Percentiles rank a stretch among this genome's conserved stretches.
Conservation (phyloP, 2,888 invertebrate species). For the Lasioglossum marginatum region DNA sequence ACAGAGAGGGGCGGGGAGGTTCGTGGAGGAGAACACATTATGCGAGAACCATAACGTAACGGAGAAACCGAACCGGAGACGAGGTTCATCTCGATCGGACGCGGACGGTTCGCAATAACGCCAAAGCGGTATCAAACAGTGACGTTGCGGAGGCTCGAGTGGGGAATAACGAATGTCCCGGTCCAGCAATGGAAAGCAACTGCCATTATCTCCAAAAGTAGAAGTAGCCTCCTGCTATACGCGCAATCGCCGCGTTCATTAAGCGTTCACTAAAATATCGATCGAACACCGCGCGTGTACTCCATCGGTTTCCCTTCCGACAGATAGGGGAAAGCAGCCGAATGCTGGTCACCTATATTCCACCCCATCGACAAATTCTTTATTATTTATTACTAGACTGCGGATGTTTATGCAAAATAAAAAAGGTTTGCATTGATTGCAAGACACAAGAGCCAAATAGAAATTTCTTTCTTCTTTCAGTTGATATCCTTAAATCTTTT, state of each 20-base stretch:
- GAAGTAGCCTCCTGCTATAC: conserved; percentile 59
- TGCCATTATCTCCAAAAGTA: conserved; percentile 75
- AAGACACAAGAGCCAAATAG: too few species aligned
- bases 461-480: too few species aligned
- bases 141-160: conserved; percentile 48
- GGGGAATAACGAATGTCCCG: conserved; percentile 67
- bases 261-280: conserved; percentile 68
- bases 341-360: neutral
- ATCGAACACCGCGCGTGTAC: conserved; percentile 48
- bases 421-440: too few species aligned
- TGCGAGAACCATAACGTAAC: conserved; percentile 32
- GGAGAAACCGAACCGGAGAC: conserved; percentile 33
- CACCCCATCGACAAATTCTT: neutral
- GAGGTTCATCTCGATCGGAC: conserved; percentile 63
- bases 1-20: neutral
- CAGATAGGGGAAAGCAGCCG: neutral
- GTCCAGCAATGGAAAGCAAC: conserved; percentile 69
- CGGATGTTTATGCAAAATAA: too few species aligned
- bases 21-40: conserved; percentile 6
- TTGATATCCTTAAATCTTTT: too few species aligned
- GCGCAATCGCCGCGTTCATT: conserved; percentile 65
- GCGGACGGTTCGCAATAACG: conserved; percentile 58
- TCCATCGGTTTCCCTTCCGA: conserved; percentile 30
- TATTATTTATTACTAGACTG: neutral
- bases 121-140: conserved; percentile 57